A percentile compares a stretch with the other conserved stretches of the same genome.
Conservation (phyloP, 2,797 vertebrate genomes). For the Eupleurogrammus muticus region DNA sequence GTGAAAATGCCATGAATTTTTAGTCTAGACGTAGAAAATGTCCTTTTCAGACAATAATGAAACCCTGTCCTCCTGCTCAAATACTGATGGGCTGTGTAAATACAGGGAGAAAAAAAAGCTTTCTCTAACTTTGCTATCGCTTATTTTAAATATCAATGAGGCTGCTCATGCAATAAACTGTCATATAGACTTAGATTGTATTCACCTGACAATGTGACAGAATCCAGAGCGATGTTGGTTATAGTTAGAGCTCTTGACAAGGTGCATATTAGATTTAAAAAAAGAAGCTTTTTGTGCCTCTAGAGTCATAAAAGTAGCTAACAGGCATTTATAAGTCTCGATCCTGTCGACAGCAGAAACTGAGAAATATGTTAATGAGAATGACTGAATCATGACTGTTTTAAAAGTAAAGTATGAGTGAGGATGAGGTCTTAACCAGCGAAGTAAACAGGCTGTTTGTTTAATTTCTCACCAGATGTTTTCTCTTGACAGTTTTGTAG, state of each 20-base stretch:
- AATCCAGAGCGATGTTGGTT: no score
- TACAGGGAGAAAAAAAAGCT: not conserved
- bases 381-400: not conserved
- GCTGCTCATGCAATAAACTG: no score
- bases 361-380: constrained; percentile 14
- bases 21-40: not conserved
- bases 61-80: not conserved
- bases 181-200: no score
- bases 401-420: not conserved
- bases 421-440: not conserved
- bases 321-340: constrained; percentile 6
- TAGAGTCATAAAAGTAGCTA: constrained; percentile 9
- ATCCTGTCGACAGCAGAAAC: constrained; percentile 14
- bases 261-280: no score
- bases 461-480: constrained; percentile 3
- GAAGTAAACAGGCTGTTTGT: not conserved
- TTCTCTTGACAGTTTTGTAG: not conserved
- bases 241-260: not conserved
- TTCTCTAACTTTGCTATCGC: not conserved
- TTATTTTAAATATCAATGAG: not conserved
- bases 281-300: not conserved
- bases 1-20: not conserved
- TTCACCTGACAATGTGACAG: no score
- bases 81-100: not conserved
- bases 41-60: not conserved